Percentiles rank a stretch among this genome's conserved stretches.
phyloP scores from a whole-genome alignment of 2,797 vertebrate species.

The Sebastes nivosus region DNA sequence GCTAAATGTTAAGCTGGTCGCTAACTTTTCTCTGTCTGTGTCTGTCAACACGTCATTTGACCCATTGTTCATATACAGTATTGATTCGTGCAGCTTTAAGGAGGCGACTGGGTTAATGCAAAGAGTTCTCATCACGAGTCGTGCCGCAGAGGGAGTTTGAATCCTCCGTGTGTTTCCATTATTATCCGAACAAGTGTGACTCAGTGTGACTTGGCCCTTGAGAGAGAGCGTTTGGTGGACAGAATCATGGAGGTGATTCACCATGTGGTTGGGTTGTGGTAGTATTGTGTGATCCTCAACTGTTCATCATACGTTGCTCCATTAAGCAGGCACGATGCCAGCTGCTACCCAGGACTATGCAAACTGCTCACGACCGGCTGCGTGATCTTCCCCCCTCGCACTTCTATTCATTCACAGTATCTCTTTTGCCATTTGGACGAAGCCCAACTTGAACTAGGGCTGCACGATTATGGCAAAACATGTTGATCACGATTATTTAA shows the following conservation, averaged over 20 bases:
- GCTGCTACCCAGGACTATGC: constrained; percentile 31
- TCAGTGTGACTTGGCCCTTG: constrained; percentile 44
- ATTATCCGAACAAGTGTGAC: constrained; percentile 44
- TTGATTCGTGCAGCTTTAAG: not conserved
- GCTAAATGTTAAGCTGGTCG: not conserved
- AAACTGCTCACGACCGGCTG: constrained; percentile 17
- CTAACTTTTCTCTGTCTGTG: not conserved
- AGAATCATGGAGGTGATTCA: constrained; percentile 53
- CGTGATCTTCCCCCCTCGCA: not conserved
- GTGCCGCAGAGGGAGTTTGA: not conserved
- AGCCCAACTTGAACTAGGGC: not conserved
- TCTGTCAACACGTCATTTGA: not conserved
- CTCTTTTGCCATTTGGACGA: constrained; percentile 8
- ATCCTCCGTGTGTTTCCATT: constrained; percentile 27
- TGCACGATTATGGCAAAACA: not conserved
- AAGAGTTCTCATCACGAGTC: not conserved
- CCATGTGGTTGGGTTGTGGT: constrained; percentile 14
- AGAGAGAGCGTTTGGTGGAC: constrained; percentile 38
- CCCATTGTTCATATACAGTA: not conserved
- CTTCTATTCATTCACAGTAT: constrained; percentile 26
- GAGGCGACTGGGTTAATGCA: not conserved
- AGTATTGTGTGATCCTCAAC: constrained; percentile 24
- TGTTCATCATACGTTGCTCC: constrained; percentile 46
- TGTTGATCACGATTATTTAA: not conserved
- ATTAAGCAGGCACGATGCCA: constrained; percentile 61